Percentiles rank a stretch among this genome's conserved stretches.
These are phyloP conservation scores for Drosophila seguyi DNA, from an alignment of 1,140 invertebrate genomes.

Conservation along the genomic window DNA sequence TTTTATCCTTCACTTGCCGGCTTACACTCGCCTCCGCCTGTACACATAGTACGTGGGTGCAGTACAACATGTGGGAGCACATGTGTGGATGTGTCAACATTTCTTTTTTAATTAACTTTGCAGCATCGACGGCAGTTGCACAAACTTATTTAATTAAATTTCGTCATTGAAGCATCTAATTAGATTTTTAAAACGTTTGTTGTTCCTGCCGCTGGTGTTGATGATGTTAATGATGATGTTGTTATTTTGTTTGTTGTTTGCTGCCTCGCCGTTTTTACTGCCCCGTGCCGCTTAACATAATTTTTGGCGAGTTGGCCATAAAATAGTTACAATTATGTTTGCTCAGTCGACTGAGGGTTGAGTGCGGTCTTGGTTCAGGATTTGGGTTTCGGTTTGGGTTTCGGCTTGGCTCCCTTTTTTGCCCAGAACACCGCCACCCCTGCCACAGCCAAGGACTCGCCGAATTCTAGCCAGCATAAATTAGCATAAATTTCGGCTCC, in stretches of 20 bases:
- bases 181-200: constrained; percentile 69
- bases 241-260: constrained; percentile 20
- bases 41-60: neutral
- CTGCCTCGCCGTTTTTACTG: constrained; percentile 25
- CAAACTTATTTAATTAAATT: constrained; percentile 81
- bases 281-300: constrained; percentile 48
- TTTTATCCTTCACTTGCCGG: constrained; percentile 24
- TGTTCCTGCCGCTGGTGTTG: constrained; percentile 30
- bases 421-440: neutral
- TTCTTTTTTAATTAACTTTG: constrained; percentile 80
- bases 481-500: constrained; percentile 59
- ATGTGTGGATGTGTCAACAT: constrained; percentile 47
- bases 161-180: constrained; percentile 79
- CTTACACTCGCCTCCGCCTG: neutral
- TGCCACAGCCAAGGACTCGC: constrained; percentile 1
- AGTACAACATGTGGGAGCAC: neutral
- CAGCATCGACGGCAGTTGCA: constrained; percentile 67
- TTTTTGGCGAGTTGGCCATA: constrained; percentile 55
- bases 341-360: constrained; percentile 41
- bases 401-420: neutral
- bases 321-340: constrained; percentile 74
- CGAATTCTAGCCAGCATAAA: constrained; percentile 62
- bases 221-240: constrained; percentile 48
- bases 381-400: neutral
- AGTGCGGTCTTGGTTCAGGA: constrained; percentile 17